Evolutionary conservation across 2,113 vertebrate genomes (phyloP), one percentile per base, ranked within the genome.

Genomic region (Morone chrysops): DNA sequence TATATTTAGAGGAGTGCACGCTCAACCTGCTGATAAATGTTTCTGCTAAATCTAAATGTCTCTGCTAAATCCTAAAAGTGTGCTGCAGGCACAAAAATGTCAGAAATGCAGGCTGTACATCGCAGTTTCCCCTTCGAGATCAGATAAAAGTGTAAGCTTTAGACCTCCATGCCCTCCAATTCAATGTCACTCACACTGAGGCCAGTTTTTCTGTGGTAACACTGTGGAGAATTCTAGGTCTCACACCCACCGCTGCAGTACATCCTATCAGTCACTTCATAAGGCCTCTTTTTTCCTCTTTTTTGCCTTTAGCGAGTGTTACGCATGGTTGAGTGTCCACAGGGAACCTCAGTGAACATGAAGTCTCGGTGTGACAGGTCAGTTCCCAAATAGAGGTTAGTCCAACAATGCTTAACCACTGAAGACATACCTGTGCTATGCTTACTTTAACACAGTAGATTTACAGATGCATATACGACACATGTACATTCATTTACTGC

Each of bases 351-450:
- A 60, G 74, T 76, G 71, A 79, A 89, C 84, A 86, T 82, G 70
- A 45, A 75, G 73, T 73, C 78, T 83, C 51, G 31, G 61, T 70
- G 81, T 93, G 90, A 90, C 84, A 91, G 80, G 90, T 90, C 79
- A 16, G 20, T 74, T 81, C 53, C 70, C 70, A 80, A 78, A 78
- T 54, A 81, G 74, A 79, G 63, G 70, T 67, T 79, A 78, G 57
- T 72, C 66, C 80, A 62, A 63, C 74, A 71, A 63, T 38, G 48
- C 36, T 79, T 62, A 85, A 87, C 59, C 63, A 69, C 43, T 67
- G 54, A 78, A 69, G 73, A 70, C 67, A 63, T 47, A 69, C 54
- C 51, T 75, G 57, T 41, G 20, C 13, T 22, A 43, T 22, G 70
- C 13, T 73, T 25, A 6, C 8, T 25, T 25, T 70, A 71, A 72